Evolutionary conservation across 1,140 invertebrate genomes (phyloP).

Genomic region (Magallana gigas): DNA sequence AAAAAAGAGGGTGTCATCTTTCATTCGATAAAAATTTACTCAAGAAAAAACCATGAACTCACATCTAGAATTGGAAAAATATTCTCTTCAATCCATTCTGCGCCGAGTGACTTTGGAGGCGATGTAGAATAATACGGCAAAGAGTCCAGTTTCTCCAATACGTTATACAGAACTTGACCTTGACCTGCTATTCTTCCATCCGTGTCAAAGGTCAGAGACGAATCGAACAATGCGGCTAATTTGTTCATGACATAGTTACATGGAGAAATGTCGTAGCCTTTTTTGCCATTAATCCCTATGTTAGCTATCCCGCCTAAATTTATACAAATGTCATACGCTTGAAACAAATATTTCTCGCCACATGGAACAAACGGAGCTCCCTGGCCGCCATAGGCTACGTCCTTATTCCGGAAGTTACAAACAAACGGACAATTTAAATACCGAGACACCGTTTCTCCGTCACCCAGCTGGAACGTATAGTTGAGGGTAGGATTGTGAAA

Average conservation of each 20-base stretch:
- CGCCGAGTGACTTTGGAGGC: conserved; percentile 72
- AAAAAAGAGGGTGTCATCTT: too few relatives aligned
- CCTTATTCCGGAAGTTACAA: conserved; percentile 72
- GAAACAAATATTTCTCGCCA: conserved; percentile 73
- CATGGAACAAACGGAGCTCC: conserved; percentile 75
- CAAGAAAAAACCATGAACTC: conserved; percentile 45
- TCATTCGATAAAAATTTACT: too few relatives aligned
- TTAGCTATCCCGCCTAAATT: conserved; percentile 78
- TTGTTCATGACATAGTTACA: conserved; percentile 74
- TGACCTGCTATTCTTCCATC: conserved; percentile 68
- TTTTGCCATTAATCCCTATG: conserved; percentile 65
- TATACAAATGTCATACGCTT: conserved; percentile 69
- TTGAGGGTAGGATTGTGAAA: conserved; percentile 73
- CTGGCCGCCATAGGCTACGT: conserved; percentile 75
- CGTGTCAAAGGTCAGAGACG: conserved; percentile 62
- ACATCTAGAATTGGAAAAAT: conserved; percentile 72
- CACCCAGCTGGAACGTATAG: conserved; percentile 74
- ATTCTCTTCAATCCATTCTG: conserved; percentile 68
- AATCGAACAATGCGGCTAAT: conserved; percentile 64
- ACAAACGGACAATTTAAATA: conserved; percentile 69
- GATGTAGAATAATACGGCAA: conserved; percentile 66
- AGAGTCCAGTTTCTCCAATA: conserved; percentile 65
- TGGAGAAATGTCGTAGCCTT: conserved; percentile 71
- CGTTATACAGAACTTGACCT: conserved; percentile 62
- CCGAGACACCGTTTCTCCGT: conserved; percentile 71